Evolutionary conservation across 2,797 vertebrate species (phyloP), one percentile per base, ranked within the genome.

Genomic region (Lophius americanus): DNA sequence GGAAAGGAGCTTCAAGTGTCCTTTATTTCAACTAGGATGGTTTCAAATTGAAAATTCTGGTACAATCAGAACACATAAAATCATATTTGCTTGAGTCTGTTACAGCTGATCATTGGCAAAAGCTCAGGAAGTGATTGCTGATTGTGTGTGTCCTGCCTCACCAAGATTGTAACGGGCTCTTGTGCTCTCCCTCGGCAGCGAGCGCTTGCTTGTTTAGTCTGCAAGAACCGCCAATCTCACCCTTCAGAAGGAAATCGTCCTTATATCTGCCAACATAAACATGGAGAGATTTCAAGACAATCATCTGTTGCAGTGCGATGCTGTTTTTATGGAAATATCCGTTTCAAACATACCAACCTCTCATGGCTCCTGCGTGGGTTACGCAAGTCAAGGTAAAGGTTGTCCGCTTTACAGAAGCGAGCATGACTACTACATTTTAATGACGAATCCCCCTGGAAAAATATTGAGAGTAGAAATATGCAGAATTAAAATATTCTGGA

Each of bases 121-220:
- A 46, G 44, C 44, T 46, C 39, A 9, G 14, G 23, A 32, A 33
- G 1, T 39, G 3, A 33, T 12, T 57, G 3, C 5, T 73, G 33
- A 9, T 3, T 23, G 42, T 59, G 23, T 1, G 42, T 54, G 39
- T 75, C 55, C 51, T 6, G 36, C 3, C 93, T 94, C 91, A 99
- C 98, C 98, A 99, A 62, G 98, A 99, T 76, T 99, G 98, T 66
- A 99, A 88, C 32, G 98, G 98, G 85, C 98, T 99, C 86, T 98
- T 98, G 77, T 97, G 96, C 0, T 96, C 93, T 76, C 96, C 96
- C 85, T 96, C 94, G 41, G 92, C 93, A 67, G 89, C 76, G 72
- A 99, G 90, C 0, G 86, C 89, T 46, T 10, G 73, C 66, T 85
- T 72, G 3, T 96, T 88, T 2, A 99, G 93, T 39, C 84, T 83